phyloP scores from a whole-genome alignment of 1,140 invertebrate genomes.

The Meloidogyne exigua region DNA sequence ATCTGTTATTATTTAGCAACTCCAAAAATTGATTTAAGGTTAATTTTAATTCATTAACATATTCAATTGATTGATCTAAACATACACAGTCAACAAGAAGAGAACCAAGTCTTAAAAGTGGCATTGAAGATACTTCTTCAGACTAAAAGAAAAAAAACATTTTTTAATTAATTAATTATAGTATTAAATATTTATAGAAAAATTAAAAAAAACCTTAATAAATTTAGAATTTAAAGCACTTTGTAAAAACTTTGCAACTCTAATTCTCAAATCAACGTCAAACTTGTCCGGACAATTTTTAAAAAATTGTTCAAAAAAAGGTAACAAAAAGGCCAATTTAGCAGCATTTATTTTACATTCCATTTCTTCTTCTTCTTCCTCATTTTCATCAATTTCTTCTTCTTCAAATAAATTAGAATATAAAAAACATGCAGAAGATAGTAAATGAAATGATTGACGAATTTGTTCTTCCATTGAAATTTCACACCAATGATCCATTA shows the following conservation, averaged over 20 bases:
- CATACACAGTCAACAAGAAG: constrained; percentile 21
- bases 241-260: constrained; percentile 43
- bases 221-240: constrained; percentile 36
- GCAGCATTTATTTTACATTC: constrained; percentile 33
- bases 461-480: constrained; percentile 71
- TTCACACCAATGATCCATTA: constrained; percentile 76
- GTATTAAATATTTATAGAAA: no score
- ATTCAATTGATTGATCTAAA: constrained; percentile 16
- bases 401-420: constrained; percentile 33
- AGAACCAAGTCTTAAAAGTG: constrained; percentile 15
- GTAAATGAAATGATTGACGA: constrained; percentile 69
- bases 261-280: constrained; percentile 57
- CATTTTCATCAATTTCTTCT: constrained; percentile 21
- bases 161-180: not conserved
- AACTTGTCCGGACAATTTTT: constrained; percentile 3
- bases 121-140: constrained; percentile 1
- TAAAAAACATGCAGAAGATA: constrained; percentile 65
- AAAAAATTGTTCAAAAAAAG: constrained; percentile 39
- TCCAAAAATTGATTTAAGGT: constrained; percentile 16
- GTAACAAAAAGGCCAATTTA: constrained; percentile 46
- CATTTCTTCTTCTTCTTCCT: constrained; percentile 39
- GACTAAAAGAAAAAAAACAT: not conserved
- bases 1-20: constrained; percentile 3
- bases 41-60: not conserved
- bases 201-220: constrained; percentile 31